Percentiles rank a stretch among this genome's conserved stretches.
Conservation (phyloP, 2,888 invertebrate species). For the Chrysolina haemoptera region DNA sequence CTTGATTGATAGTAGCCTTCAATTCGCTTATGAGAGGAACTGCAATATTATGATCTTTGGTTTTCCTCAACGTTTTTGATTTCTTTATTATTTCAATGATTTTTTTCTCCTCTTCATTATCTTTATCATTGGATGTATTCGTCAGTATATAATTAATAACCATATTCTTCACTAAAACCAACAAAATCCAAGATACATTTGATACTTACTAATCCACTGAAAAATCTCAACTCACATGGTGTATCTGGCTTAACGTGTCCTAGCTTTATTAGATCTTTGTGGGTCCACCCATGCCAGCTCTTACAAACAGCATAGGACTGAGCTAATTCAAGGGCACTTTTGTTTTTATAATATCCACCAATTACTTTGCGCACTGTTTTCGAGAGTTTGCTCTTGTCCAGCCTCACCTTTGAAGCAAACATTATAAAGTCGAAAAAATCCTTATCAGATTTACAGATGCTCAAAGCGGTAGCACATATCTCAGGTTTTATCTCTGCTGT, state of each 20-base stretch:
- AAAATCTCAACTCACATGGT: slow-evolving; percentile 66
- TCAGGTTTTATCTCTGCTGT: slow-evolving; percentile 47
- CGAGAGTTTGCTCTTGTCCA: slow-evolving; percentile 51
- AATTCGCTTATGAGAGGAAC: slow-evolving; percentile 71
- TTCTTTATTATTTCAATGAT: slow-evolving; percentile 70
- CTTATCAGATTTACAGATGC: slow-evolving; percentile 76
- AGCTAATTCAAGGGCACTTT: slow-evolving; percentile 76
- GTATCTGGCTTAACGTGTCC: slow-evolving; percentile 74
- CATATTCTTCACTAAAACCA: slow-evolving; percentile 61
- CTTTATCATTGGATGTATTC: slow-evolving; percentile 71
- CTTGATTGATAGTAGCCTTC: slow-evolving; percentile 76
- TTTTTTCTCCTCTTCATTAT: slow-evolving; percentile 64
- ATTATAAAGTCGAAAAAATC: slow-evolving; percentile 64
- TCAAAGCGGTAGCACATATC: slow-evolving; percentile 55
- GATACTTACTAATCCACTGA: neutral
- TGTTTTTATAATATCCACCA: slow-evolving; percentile 77
- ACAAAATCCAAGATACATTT: neutral
- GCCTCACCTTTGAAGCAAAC: slow-evolving; percentile 52
- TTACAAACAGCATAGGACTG: slow-evolving; percentile 76
- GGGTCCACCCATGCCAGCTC: slow-evolving; percentile 79
- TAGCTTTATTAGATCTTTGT: slow-evolving; percentile 80
- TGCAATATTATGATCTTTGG: slow-evolving; percentile 71
- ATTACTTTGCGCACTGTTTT: slow-evolving; percentile 74
- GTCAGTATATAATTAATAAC: slow-evolving; percentile 71
- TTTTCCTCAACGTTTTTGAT: slow-evolving; percentile 70